Percentiles rank a stretch among this genome's conserved stretches.
These are phyloP conservation scores for Mimas tiliae DNA, from an alignment of 2,888 invertebrate genomes.

Conservation along the genomic window DNA sequence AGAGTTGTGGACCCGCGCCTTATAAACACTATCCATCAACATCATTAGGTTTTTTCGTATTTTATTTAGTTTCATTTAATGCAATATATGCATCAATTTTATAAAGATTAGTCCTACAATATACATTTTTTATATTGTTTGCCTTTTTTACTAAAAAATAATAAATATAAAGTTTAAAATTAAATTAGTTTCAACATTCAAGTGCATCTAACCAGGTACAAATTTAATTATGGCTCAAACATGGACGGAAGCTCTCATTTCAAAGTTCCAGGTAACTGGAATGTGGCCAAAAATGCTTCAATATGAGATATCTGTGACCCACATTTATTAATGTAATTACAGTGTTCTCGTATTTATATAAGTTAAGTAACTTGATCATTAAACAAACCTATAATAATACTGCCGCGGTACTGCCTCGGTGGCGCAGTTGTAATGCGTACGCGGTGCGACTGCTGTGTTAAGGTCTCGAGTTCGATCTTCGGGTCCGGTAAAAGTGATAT, in stretches of 20 bases:
- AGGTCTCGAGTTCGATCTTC: too few species aligned
- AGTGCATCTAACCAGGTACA: neutral
- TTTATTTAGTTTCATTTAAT: slow-evolving; percentile 9
- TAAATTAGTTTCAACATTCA: neutral
- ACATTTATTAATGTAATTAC: slow-evolving; percentile 18
- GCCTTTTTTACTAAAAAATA: too few species aligned
- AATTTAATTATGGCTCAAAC: slow-evolving; percentile 2
- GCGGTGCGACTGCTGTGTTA: too few species aligned
- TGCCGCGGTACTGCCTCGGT: too few species aligned
- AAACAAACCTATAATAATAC: neutral
- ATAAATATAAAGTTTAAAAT: neutral
- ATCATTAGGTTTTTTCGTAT: slow-evolving; percentile 6
- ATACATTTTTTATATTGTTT: neutral
- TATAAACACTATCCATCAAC: slow-evolving; percentile 22
- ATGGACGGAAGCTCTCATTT: slow-evolving; percentile 3
- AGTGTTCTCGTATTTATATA: neutral
- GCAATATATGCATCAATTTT: neutral
- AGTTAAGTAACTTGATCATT: neutral
- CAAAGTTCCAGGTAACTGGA: slow-evolving; percentile 19
- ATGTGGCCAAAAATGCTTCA: slow-evolving; percentile 19
- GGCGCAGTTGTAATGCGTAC: too few species aligned
- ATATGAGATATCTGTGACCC: slow-evolving; percentile 8
- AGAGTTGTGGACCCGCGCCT: slow-evolving; percentile 7
- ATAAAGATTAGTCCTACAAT: neutral
- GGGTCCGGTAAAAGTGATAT: too few species aligned